A percentile compares a stretch with the other conserved stretches of the same genome.
Evolutionary conservation across 2,113 vertebrate genomes (phyloP).

Genomic region (Loxodonta africana): DNA sequence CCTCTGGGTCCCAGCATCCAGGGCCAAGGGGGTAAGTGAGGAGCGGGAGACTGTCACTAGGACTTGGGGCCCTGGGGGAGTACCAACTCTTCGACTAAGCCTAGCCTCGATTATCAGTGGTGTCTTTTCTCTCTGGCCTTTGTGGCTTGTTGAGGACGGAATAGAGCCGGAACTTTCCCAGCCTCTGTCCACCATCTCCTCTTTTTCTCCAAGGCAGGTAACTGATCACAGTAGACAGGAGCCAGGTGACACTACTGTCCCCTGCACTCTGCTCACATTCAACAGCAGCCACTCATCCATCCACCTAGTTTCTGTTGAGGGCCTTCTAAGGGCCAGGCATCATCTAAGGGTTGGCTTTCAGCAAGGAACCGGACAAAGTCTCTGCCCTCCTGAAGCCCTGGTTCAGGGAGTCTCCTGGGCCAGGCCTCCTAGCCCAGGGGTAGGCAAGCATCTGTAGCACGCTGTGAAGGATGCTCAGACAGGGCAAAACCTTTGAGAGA

Average conservation of each 20-base stretch:
- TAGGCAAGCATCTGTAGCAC: accelerated
- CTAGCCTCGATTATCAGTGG: neutral
- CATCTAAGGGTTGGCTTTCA: neutral
- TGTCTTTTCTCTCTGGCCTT: neutral
- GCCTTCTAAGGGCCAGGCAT: neutral
- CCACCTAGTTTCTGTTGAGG: neutral
- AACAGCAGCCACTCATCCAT: neutral
- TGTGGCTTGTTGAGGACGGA: neutral
- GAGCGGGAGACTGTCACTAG: neutral
- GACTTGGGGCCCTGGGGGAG: neutral
- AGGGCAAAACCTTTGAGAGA: neutral
- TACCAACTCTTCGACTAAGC: neutral
- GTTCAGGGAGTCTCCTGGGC: neutral
- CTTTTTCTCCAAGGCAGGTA: neutral
- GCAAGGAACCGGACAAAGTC: neutral
- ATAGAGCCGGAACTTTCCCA: neutral
- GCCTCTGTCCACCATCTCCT: neutral
- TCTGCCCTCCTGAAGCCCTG: neutral
- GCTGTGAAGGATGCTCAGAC: neutral
- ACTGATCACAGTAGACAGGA: neutral
- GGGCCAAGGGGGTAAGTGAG: neutral
- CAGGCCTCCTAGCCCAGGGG: neutral
- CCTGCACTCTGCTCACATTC: neutral
- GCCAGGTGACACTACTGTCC: neutral
- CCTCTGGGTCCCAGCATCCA: neutral